A percentile compares a stretch with the other conserved stretches of the same genome.
phyloP scores from a whole-genome alignment of 2,797 vertebrate species.

The Myiotriccus ornatus region DNA sequence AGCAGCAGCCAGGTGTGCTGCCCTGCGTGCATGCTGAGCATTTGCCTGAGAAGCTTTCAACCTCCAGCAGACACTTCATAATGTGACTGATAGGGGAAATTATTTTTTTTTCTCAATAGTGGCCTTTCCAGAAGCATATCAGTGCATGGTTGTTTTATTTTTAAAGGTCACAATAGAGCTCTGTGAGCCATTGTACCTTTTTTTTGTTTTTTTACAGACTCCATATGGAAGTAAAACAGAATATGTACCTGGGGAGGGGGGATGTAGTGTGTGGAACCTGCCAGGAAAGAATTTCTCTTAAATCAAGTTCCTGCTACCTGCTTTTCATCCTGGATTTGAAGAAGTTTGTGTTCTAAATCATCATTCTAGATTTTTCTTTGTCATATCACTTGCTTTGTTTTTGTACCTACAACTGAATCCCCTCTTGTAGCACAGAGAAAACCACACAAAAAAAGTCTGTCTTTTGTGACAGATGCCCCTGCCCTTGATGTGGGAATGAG shows the following conservation, averaged over 20 bases:
- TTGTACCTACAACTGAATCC: conserved; percentile 5
- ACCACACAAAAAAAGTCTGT: background rate
- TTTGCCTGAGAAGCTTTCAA: background rate
- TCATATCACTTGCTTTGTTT: background rate
- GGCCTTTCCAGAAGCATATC: conserved; percentile 13
- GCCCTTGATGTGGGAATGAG: conserved; percentile 12
- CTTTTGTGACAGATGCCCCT: background rate
- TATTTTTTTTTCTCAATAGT: background rate
- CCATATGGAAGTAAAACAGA: conserved; percentile 39
- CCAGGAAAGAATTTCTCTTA: background rate
- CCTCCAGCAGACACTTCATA: background rate
- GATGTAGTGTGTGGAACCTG: background rate
- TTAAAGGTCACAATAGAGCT: conserved; percentile 47
- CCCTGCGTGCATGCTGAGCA: background rate
- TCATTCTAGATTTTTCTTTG: conserved; percentile 15
- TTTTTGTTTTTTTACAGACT: conserved; percentile 14
- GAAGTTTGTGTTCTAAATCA: background rate
- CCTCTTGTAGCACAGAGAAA: background rate
- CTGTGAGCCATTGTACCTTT: background rate
- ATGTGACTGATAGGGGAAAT: background rate
- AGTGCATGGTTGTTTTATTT: conserved; percentile 23
- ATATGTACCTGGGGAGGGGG: background rate
- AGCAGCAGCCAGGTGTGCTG: background rate
- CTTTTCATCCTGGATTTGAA: conserved; percentile 7
- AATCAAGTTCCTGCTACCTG: conserved; percentile 11